These are phyloP conservation scores for Therioaphis trifolii DNA, from an alignment of 2,888 invertebrate genomes.

Conservation along the genomic window DNA sequence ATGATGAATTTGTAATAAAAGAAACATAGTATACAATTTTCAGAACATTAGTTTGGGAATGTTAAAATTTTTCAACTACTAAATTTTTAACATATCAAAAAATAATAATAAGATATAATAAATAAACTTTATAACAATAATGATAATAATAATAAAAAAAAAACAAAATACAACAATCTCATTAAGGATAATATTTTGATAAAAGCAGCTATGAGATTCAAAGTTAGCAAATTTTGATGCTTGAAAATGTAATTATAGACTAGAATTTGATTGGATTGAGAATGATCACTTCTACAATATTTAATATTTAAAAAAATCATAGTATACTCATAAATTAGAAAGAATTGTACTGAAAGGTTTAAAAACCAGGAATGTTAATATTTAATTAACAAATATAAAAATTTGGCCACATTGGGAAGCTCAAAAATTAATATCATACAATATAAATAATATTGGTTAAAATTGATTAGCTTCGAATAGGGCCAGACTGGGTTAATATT, in stretches of 20 bases:
- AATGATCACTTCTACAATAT: conserved; percentile 1
- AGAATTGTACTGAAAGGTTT: not conserved
- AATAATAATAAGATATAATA: not conserved
- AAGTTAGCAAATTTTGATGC: not conserved
- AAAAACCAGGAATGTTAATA: conserved; percentile 29
- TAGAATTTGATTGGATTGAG: not conserved
- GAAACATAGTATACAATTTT: not conserved
- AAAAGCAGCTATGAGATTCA: not conserved
- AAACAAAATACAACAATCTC: not conserved
- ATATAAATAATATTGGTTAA: not conserved
- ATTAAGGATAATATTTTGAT: not conserved
- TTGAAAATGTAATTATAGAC: not conserved
- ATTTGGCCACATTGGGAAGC: conserved; percentile 47
- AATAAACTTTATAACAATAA: not conserved
- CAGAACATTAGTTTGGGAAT: conserved; percentile 27
- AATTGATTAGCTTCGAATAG: not conserved
- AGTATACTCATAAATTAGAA: not conserved
- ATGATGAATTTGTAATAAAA: not conserved
- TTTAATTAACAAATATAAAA: conserved; percentile 34
- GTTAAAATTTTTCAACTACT: conserved; percentile 3
- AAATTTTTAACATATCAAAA: not conserved
- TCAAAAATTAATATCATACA: not conserved
- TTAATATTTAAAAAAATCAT: not conserved
- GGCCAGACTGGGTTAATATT: no score
- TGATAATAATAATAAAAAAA: not conserved